Evolutionary conservation across 2,797 vertebrate genomes (phyloP).

Genomic region (Hybognathus amarus): DNA sequence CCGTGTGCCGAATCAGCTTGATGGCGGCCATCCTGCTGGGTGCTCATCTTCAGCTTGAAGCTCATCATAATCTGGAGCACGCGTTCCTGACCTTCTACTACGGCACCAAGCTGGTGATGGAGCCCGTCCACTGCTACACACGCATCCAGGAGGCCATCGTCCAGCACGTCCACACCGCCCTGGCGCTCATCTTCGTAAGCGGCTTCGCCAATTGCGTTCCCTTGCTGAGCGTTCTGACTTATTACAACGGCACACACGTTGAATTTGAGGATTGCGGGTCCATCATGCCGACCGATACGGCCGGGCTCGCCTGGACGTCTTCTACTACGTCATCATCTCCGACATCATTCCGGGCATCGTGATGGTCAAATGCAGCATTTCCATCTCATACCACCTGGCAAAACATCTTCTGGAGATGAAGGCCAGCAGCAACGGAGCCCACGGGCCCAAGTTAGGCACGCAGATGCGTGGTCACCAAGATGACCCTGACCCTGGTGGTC

Average conservation of each 20-base stretch:
- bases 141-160: constrained; percentile 72
- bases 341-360: constrained; percentile 76
- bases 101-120: constrained; percentile 78
- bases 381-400: constrained; percentile 75
- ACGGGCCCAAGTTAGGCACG: constrained; percentile 72
- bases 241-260: not conserved
- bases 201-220: constrained; percentile 71
- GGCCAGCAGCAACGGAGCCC: constrained; percentile 73
- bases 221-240: constrained; percentile 61
- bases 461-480: constrained; percentile 79
- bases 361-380: constrained; percentile 79
- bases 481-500: constrained; percentile 72
- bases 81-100: constrained; percentile 80
- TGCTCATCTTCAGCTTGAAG: constrained; percentile 71
- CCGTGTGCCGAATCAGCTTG: constrained; percentile 53
- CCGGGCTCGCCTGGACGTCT: constrained; percentile 64
- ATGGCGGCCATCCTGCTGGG: constrained; percentile 62
- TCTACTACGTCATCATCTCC: constrained; percentile 66
- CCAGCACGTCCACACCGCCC: constrained; percentile 66
- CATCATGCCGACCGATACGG: constrained; percentile 47
- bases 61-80: constrained; percentile 79
- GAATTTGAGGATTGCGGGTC: constrained; percentile 63
- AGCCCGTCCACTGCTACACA: constrained; percentile 75
- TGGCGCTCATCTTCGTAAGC: constrained; percentile 68
- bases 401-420: constrained; percentile 79